phyloP scores from a whole-genome alignment of 1,140 invertebrate genomes.

The Lethrus apterus region DNA sequence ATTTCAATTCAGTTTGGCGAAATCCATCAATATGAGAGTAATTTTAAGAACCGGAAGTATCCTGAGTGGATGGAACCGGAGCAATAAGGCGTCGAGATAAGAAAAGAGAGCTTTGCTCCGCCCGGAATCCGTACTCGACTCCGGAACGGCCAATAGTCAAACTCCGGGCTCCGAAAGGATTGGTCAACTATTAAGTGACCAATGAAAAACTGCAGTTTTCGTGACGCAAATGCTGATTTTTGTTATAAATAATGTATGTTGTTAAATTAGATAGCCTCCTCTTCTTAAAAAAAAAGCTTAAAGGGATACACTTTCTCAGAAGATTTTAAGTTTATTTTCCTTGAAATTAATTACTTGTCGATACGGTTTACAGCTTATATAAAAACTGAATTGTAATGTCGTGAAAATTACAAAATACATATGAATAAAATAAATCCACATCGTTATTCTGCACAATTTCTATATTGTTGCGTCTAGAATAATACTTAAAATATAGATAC shows the following conservation, averaged over 20 bases:
- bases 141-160: constrained; percentile 25
- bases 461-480: no score
- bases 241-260: constrained; percentile 37
- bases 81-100: constrained; percentile 32
- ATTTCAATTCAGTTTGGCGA: constrained; percentile 20
- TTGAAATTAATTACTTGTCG: no score
- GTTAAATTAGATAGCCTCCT: constrained; percentile 30
- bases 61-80: constrained; percentile 31
- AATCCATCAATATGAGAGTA: constrained; percentile 27
- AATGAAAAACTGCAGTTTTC: constrained; percentile 24
- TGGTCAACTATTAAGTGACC: constrained; percentile 31
- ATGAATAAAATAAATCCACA: no score
- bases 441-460: no score
- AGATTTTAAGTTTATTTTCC: no score
- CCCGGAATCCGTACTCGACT: constrained; percentile 26
- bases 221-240: constrained; percentile 30
- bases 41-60: constrained; percentile 22
- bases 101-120: constrained; percentile 27
- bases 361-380: no score
- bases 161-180: constrained; percentile 22
- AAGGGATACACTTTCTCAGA: no score
- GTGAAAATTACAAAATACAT: no score
- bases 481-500: no score
- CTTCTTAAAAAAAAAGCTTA: no score
- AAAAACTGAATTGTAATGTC: no score